phyloP scores from a whole-genome alignment of 1,140 invertebrate genomes.

The Drosophila miranda region DNA sequence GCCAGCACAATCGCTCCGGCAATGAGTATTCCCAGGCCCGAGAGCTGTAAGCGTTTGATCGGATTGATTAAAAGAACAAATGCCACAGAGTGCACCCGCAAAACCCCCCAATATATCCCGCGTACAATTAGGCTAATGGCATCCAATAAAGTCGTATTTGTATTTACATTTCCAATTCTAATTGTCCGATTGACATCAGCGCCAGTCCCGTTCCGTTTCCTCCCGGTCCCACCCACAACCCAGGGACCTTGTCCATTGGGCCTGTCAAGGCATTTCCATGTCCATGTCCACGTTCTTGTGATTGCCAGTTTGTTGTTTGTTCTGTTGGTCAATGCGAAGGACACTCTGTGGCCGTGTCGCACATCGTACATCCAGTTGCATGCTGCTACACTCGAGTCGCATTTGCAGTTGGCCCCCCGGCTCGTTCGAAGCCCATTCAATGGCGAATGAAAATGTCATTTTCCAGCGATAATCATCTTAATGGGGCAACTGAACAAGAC shows the following conservation, averaged over 20 bases:
- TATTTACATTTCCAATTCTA: constrained; percentile 61
- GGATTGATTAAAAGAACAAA: constrained; percentile 35
- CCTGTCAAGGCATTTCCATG: constrained; percentile 52
- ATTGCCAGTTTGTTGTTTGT: constrained; percentile 15
- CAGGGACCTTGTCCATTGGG: constrained; percentile 34
- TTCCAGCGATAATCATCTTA: constrained; percentile 38
- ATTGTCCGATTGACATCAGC: constrained; percentile 63
- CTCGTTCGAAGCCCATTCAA: neutral
- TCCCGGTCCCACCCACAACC: constrained; percentile 17
- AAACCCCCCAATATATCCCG: constrained; percentile 3
- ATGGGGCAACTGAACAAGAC: constrained; percentile 29
- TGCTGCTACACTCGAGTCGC: constrained; percentile 43
- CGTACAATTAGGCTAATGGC: constrained; percentile 62
- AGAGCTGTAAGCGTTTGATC: constrained; percentile 83
- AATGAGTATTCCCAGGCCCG: constrained; percentile 85
- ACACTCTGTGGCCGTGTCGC: constrained; percentile 33
- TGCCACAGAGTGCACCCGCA: neutral
- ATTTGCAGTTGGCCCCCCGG: constrained; percentile 6
- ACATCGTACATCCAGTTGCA: constrained; percentile 33
- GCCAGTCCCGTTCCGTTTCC: neutral
- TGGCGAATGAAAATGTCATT: constrained; percentile 26
- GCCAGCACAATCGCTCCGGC: constrained; percentile 84
- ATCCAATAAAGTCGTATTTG: constrained; percentile 47
- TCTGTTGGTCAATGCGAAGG: constrained; percentile 56
- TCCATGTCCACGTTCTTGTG: constrained; percentile 11